Evolutionary conservation across 2,797 vertebrate genomes (phyloP).

Genomic region (Silurus aristotelis): DNA sequence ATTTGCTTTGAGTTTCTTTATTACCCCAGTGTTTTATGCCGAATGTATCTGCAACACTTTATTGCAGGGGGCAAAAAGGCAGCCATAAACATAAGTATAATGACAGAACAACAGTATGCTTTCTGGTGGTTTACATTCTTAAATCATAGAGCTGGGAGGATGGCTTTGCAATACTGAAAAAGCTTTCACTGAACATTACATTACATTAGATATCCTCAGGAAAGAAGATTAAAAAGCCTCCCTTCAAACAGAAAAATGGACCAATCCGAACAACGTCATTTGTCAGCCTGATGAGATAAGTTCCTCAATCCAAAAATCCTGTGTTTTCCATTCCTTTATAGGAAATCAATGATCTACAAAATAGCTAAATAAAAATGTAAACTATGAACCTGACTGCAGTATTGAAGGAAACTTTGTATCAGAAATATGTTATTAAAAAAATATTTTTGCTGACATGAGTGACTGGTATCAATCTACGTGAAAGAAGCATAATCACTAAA

Average conservation of each 20-base stretch:
- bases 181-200: constrained; percentile 30
- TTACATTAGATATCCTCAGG: constrained; percentile 30
- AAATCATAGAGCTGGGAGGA: constrained; percentile 38
- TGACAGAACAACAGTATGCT: constrained; percentile 44
- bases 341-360: background rate
- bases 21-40: constrained; percentile 60
- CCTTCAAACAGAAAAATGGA: background rate
- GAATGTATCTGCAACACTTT: constrained; percentile 58
- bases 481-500: background rate
- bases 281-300: background rate
- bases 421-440: background rate
- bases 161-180: constrained; percentile 45
- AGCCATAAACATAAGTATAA: constrained; percentile 62
- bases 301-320: background rate
- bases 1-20: constrained; percentile 69
- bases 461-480: background rate
- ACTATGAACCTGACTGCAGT: background rate
- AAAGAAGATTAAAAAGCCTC: background rate
- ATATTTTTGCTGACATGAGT: background rate
- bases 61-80: constrained; percentile 60
- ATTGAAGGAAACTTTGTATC: background rate
- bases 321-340: background rate
- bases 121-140: constrained; percentile 21
- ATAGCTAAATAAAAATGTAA: background rate
- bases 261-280: background rate